Conservation (phyloP, 2,888 invertebrate genomes). For the Megaustenia siamemsis region DNA sequence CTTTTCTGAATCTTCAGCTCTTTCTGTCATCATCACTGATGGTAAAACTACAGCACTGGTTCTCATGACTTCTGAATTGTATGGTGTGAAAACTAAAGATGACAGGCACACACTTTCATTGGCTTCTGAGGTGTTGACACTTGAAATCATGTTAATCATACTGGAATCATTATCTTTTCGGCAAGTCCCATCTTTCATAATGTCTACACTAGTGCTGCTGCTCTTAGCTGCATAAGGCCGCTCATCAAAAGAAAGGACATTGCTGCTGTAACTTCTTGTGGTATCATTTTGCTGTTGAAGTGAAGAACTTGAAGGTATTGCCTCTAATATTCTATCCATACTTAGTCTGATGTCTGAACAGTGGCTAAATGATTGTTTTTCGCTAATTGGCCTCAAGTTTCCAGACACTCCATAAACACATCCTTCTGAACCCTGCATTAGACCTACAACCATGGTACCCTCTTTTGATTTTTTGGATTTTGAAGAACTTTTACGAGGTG, state of each 20-base stretch:
- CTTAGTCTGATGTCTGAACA: not conserved
- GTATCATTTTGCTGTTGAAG: not conserved
- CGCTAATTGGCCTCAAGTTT: not conserved
- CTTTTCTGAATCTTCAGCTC: not conserved
- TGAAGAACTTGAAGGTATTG: not conserved
- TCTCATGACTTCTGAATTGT: not conserved
- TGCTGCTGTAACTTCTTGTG: not conserved
- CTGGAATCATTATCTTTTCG: not conserved
- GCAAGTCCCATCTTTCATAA: not conserved
- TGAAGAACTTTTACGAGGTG: not conserved
- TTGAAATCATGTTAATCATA: not conserved
- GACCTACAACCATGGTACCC: not conserved
- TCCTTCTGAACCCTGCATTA: not conserved
- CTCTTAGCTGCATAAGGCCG: not conserved
- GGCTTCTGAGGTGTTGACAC: too few relatives aligned
- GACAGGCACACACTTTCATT: not conserved
- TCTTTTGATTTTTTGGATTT: not conserved
- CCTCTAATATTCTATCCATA: not conserved
- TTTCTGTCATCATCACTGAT: not conserved
- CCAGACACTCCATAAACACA: constrained; percentile 1
- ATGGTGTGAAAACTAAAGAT: not conserved
- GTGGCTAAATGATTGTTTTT: not conserved
- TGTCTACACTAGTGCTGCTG: not conserved
- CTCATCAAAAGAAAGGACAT: not conserved
- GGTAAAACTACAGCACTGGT: not conserved